These are phyloP conservation scores for Argyresthia albistria DNA, from an alignment of 2,888 invertebrate genomes.

Conservation along the genomic window DNA sequence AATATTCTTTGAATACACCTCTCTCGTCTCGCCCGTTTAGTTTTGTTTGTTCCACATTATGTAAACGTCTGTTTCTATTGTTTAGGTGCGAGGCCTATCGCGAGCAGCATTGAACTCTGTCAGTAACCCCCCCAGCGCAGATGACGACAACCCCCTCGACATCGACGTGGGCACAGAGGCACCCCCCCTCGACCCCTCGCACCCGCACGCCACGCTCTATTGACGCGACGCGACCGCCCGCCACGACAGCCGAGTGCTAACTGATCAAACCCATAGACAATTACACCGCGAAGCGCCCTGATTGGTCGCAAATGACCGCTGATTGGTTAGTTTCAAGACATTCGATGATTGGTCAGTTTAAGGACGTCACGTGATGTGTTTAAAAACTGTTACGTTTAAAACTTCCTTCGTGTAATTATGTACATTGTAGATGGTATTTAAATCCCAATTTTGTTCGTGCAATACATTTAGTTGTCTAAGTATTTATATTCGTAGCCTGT, in stretches of 20 bases:
- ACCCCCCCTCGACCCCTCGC: slow-evolving; percentile 38
- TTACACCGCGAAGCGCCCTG: not conserved
- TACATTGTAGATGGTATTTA: slow-evolving; percentile 51
- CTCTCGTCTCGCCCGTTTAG: not conserved
- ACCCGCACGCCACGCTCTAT: slow-evolving; percentile 14
- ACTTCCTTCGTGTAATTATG: slow-evolving; percentile 53
- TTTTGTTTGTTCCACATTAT: not conserved
- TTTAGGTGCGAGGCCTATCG: slow-evolving; percentile 49
- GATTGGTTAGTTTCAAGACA: too few relatives aligned
- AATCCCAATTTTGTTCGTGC: slow-evolving; percentile 53
- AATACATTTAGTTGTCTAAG: slow-evolving; percentile 61
- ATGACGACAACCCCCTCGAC: slow-evolving; percentile 57
- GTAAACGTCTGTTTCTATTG: slow-evolving; percentile 1
- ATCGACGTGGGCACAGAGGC: slow-evolving; percentile 66
- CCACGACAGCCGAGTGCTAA: not conserved
- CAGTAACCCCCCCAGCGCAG: slow-evolving; percentile 11
- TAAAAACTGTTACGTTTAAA: not conserved
- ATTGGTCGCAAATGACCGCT: not conserved
- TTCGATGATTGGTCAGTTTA: not conserved
- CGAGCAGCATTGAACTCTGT: slow-evolving; percentile 16
- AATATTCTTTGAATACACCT: too few relatives aligned
- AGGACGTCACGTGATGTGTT: not conserved
- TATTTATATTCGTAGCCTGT: slow-evolving; percentile 61
- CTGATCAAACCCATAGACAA: slow-evolving; percentile 1
- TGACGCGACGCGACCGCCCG: slow-evolving; percentile 10